Percentiles rank a stretch among this genome's conserved stretches.
phyloP scores from a whole-genome alignment of 2,797 vertebrate genomes.

The Podarcis lilfordi region DNA sequence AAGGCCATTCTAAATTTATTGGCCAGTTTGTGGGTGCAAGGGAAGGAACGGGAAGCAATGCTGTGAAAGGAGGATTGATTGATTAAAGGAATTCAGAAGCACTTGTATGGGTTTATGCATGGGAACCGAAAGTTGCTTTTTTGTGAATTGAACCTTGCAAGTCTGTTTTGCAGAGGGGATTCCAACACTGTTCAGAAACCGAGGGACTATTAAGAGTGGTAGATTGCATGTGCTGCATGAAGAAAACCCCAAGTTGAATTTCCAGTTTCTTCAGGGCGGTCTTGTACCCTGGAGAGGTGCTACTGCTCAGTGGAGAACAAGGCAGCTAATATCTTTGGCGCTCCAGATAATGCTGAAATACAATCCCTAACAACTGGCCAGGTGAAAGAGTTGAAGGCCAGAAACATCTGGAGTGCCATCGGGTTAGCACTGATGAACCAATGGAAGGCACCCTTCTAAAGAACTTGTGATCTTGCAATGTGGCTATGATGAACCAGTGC shows the following conservation, averaged over 20 bases:
- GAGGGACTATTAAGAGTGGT: too few relatives aligned
- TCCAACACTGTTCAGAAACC: neutral
- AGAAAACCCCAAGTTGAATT: too few relatives aligned
- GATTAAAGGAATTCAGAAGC: neutral
- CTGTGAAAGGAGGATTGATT: neutral
- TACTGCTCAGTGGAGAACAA: neutral
- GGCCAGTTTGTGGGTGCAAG: neutral
- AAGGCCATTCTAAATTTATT: neutral
- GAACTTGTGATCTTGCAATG: neutral
- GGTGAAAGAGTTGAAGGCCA: too few relatives aligned
- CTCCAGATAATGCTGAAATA: too few relatives aligned
- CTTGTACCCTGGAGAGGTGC: neutral
- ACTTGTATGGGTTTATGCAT: neutral
- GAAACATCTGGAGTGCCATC: too few relatives aligned
- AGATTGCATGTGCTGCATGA: too few relatives aligned
- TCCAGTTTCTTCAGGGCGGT: neutral
- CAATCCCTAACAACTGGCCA: too few relatives aligned
- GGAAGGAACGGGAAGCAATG: neutral
- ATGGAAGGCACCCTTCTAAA: neutral
- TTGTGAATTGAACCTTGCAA: neutral
- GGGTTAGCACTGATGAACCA: neutral
- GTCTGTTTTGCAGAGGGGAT: neutral
- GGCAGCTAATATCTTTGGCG: neutral
- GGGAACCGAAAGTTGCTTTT: neutral
- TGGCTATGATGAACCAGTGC: neutral